Percentiles rank a stretch among this genome's conserved stretches.
Conservation (phyloP, 2,888 invertebrate genomes). For the Caenorhabditis sp. region DNA sequence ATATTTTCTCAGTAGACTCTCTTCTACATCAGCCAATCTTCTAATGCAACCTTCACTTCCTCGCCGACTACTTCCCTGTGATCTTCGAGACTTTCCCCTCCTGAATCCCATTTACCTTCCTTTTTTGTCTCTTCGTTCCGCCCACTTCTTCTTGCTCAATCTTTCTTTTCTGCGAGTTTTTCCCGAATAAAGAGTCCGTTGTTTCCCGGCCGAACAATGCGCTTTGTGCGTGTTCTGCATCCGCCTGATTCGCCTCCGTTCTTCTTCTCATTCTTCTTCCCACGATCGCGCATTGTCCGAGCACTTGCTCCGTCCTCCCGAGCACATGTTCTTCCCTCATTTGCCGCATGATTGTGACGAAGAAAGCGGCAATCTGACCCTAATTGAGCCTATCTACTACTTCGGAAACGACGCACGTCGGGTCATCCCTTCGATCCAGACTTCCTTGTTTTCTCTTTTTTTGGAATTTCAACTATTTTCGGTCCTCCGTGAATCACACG, state of each 20-base stretch:
- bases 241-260: conserved; percentile 9
- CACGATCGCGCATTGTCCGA: neutral
- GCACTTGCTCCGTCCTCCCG: neutral
- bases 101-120: no score
- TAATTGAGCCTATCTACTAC: no score
- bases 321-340: neutral
- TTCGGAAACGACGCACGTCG: no score
- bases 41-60: conserved; percentile 2
- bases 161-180: neutral
- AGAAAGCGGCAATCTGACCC: no score
- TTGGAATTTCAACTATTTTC: no score
- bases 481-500: no score
- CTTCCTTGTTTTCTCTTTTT: no score
- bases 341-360: neutral
- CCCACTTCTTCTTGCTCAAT: neutral
- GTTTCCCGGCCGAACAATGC: neutral
- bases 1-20: no score
- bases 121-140: neutral
- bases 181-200: conserved; percentile 9
- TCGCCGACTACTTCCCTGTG: neutral
- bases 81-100: neutral
- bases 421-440: no score
- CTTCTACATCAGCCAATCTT: no score
- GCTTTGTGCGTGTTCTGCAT: conserved; percentile 9
- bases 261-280: neutral